Base-by-base conservation (phyloP, 2,888 invertebrate genomes). In the Euphydryas editha region DNA sequence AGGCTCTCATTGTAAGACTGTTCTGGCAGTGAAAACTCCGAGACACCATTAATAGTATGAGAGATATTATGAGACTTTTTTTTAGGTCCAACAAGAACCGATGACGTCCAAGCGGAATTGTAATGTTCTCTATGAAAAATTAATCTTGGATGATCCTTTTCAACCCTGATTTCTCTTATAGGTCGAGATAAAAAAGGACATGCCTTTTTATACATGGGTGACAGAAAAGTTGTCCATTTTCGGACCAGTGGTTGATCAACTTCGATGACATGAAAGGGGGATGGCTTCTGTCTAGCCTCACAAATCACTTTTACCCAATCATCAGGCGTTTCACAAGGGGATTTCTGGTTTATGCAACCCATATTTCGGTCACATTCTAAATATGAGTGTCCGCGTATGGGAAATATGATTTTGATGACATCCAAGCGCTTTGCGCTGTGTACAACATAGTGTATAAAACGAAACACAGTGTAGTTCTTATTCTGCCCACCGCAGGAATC, bases 101-200 rank as follows among this genome's bases (percentile, higher is more conserved):
- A 42, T 42, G 42, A 42, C 13, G 42, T 42, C 44, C 44, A 44
- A 44, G 44, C 6, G 17, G n/a, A 10, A 44, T 44, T 44, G 17
- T 44, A 44, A 15, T 10, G 15, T 15, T 72, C 67, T 71, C 72
- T 69, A 39, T 73, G 66, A 70, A 73, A 73, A 71, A 69, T 66
- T 6, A 72, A 63, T 65, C 68, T 69, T 68, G 68, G 72, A 71
- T 74, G 72, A 66, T 69, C 65, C 58, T 71, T 72, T 67, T 70
- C 72, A 65, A 70, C 69, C 64, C 66, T 71, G 57, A 74, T 71
- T 70, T 71, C 71, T 69, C 72, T 70, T 63, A 72, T 70, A 68
- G 73, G 71, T 70, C 71, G 69, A 65, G 70, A 68, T 62, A 68
- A 68, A 72, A 73, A 72, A 64, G 68, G 69, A 67, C 15, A 44